A percentile compares a stretch with the other conserved stretches of the same genome.
Conservation (phyloP, 2,113 vertebrate species). For the Erpornis zantholeuca region DNA sequence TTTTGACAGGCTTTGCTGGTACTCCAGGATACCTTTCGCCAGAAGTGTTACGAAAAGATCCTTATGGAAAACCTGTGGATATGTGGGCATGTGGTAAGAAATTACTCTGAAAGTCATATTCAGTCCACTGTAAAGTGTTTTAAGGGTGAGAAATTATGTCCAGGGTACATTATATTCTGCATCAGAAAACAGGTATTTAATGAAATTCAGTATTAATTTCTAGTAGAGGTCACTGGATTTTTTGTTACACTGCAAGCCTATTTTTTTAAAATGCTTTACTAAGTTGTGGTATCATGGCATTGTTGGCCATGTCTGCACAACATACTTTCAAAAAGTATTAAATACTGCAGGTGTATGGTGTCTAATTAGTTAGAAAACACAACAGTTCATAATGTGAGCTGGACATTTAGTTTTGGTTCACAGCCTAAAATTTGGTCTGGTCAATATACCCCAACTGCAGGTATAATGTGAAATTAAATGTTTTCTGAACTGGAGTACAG, state of each 20-base stretch:
- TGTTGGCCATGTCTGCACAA: neutral
- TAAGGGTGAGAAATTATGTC: neutral
- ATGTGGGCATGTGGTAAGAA: conserved; percentile 98
- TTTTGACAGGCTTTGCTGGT: conserved; percentile 88
- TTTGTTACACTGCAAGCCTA: neutral
- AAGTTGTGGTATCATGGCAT: neutral
- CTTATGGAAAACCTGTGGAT: conserved; percentile 96
- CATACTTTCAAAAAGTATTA: neutral
- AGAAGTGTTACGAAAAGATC: conserved; percentile 94
- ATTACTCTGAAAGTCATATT: neutral
- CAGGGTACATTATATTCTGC: neutral
- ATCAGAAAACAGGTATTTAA: neutral
- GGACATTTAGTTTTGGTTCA: neutral
- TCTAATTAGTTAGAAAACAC: neutral
- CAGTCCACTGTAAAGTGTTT: neutral
- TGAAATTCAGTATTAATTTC: neutral
- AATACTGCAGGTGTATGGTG: neutral
- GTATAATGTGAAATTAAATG: neutral
- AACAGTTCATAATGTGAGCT: neutral
- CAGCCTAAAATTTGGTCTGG: neutral
- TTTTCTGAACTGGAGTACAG: neutral
- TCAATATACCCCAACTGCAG: neutral
- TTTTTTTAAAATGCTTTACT: neutral
- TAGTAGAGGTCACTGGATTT: neutral
- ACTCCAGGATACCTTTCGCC: conserved; percentile 97